These are phyloP conservation scores for Cuniculus paca DNA, from an alignment of 2,797 vertebrate species.

Conservation along the genomic window DNA sequence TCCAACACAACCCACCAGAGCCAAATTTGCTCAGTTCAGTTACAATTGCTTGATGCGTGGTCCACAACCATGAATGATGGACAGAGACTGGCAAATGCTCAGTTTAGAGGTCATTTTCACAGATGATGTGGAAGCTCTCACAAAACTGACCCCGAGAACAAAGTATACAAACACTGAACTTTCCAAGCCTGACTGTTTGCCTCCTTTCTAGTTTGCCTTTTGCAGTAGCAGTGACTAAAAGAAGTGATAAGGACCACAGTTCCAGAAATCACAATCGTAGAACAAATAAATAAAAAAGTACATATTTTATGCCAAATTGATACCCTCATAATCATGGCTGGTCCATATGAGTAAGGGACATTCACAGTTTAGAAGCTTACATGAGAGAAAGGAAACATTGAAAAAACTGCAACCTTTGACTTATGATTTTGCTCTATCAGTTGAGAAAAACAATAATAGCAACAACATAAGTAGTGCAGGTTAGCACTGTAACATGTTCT, in stretches of 20 bases:
- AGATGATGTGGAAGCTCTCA: background rate
- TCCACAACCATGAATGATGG: background rate
- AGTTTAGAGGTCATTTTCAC: background rate
- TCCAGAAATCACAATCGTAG: background rate
- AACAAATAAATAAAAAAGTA: background rate
- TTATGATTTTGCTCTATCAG: background rate
- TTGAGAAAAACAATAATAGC: background rate
- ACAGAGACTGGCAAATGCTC: background rate
- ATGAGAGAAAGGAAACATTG: constrained; percentile 1
- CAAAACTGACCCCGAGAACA: background rate
- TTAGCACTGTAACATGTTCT: background rate
- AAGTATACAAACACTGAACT: background rate
- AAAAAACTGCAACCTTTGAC: background rate
- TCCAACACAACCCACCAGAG: background rate
- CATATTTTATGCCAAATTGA: background rate
- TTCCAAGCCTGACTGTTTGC: background rate
- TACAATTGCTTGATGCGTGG: background rate
- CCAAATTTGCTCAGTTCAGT: background rate
- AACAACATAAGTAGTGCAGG: background rate
- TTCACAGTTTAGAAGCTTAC: background rate
- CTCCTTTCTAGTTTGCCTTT: background rate
- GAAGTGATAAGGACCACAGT: background rate
- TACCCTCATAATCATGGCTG: background rate
- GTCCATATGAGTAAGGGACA: background rate
- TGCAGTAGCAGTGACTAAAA: background rate